These are phyloP conservation scores for Nycteola revayana DNA, from an alignment of 2,888 invertebrate genomes.

Conservation along the genomic window DNA sequence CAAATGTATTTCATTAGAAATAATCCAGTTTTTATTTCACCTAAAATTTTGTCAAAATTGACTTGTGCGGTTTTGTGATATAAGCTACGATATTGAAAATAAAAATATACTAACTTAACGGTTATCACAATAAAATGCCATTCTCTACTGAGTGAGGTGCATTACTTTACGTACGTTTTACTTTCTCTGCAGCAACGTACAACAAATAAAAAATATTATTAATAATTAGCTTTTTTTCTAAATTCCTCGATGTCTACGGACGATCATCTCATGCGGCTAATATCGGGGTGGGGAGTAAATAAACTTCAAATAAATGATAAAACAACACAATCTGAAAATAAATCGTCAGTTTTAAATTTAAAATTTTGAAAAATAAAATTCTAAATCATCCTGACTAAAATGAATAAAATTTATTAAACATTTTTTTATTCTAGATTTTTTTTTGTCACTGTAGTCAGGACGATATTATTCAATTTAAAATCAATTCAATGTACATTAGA, in stretches of 20 bases:
- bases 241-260: no score
- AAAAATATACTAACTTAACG: conserved; percentile 12
- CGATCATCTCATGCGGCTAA: conserved; percentile 50
- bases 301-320: conserved; percentile 39
- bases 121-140: conserved; percentile 48
- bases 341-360: conserved; percentile 40
- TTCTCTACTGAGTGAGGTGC: conserved; percentile 35
- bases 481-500: no score
- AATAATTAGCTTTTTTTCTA: conserved; percentile 46
- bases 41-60: no score
- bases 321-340: conserved; percentile 54
- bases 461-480: no score
- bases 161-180: conserved; percentile 67
- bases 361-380: not conserved
- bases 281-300: conserved; percentile 28
- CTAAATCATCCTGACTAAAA: conserved; percentile 4
- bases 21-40: no score
- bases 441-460: no score
- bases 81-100: no score
- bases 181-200: conserved; percentile 73
- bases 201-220: conserved; percentile 34
- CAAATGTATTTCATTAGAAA: no score
- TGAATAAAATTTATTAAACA: no score
- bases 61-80: no score
- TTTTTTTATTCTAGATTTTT: no score